Conservation (phyloP, 1,140 invertebrate species). For the Linepithema humile region DNA sequence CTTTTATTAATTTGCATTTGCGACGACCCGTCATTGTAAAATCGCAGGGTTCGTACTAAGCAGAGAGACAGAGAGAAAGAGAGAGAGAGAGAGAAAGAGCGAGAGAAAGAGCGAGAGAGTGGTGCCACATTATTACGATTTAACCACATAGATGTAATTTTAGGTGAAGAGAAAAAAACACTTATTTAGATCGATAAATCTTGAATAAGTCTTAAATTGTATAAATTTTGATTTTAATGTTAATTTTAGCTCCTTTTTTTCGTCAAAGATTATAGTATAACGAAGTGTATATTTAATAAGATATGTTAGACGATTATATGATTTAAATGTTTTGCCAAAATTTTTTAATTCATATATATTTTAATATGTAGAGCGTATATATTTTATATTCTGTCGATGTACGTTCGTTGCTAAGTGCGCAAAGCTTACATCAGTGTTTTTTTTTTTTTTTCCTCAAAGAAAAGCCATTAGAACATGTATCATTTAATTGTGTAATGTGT, state of each 20-base stretch:
- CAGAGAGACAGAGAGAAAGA: slow-evolving; percentile 55
- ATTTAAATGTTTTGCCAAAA: slow-evolving; percentile 73
- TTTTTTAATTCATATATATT: slow-evolving; percentile 62
- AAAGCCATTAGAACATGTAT: slow-evolving; percentile 43
- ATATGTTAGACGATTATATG: slow-evolving; percentile 60
- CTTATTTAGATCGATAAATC: slow-evolving; percentile 70
- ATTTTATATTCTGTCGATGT: slow-evolving; percentile 63
- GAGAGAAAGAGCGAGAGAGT: slow-evolving; percentile 53
- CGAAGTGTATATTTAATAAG: slow-evolving; percentile 74
- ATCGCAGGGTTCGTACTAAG: slow-evolving; percentile 40
- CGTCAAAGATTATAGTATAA: slow-evolving; percentile 70
- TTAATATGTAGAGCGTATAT: slow-evolving; percentile 60
- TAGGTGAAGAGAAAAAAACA: slow-evolving; percentile 60
- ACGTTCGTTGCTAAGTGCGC: slow-evolving; percentile 48
- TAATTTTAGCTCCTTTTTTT: slow-evolving; percentile 64
- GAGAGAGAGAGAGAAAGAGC: slow-evolving; percentile 46
- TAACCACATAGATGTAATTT: slow-evolving; percentile 73
- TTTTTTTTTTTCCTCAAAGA: not conserved
- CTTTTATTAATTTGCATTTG: slow-evolving; percentile 54
- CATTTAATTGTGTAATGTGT: slow-evolving; percentile 60
- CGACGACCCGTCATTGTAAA: slow-evolving; percentile 50
- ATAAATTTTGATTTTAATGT: slow-evolving; percentile 73
- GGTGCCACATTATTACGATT: slow-evolving; percentile 70
- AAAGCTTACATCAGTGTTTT: slow-evolving; percentile 58
- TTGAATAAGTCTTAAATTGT: slow-evolving; percentile 66